Conservation (phyloP, 2,888 invertebrate genomes). For the Eupithecia vulgata region DNA sequence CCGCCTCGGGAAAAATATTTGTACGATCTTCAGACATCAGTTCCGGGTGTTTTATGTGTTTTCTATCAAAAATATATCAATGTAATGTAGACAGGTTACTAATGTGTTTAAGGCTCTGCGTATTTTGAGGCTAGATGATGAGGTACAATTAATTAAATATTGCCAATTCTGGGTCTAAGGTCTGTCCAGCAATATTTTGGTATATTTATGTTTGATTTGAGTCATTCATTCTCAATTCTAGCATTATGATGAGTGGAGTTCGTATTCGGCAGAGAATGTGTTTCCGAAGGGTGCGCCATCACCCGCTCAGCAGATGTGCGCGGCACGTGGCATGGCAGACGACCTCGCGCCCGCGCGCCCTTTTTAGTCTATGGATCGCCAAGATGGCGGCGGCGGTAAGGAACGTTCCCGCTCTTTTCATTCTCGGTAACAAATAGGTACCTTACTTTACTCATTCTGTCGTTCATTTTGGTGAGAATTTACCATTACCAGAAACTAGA, state of each 20-base stretch:
- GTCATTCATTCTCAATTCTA: neutral
- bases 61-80: no score
- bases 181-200: no score
- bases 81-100: no score
- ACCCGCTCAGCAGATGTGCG: conserved; percentile 70
- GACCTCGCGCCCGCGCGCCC: conserved; percentile 46
- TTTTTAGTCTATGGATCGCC: conserved; percentile 44
- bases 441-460: neutral
- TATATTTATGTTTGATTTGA: neutral
- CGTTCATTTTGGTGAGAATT: neutral
- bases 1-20: no score
- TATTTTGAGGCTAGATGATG: no score
- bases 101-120: no score
- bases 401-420: conserved; percentile 78
- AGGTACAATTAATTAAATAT: no score
- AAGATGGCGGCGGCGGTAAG: conserved; percentile 66
- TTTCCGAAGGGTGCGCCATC: conserved; percentile 57
- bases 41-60: no score
- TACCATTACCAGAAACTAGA: neutral
- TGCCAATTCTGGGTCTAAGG: no score
- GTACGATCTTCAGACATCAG: no score
- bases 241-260: conserved; percentile 4
- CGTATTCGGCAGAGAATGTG: conserved; percentile 47
- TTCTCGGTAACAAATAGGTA: conserved; percentile 46
- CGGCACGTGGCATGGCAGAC: conserved; percentile 61